Evolutionary conservation across 2,888 invertebrate genomes (phyloP), one percentile per base, ranked within the genome.

Genomic region (Cataglyphis albicans): DNA sequence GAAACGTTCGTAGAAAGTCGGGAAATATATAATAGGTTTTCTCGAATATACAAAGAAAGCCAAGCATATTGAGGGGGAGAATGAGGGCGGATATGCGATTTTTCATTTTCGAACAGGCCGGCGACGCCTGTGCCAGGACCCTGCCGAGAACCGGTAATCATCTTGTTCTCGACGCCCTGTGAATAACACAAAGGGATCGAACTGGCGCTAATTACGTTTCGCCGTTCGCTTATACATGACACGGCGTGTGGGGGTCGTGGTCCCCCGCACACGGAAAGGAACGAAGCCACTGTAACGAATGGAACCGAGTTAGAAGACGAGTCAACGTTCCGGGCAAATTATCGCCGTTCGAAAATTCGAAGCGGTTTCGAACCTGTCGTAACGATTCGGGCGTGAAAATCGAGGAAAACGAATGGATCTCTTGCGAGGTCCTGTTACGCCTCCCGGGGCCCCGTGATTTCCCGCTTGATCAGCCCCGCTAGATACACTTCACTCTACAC

Each of bases 151-250:
- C 67, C 89, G 84, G 91, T 91, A 92, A 93, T 93, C 93, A 93
- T 93, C 92, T 92, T 88, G 92, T 93, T 91, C 91, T 89, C 91
- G 86, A 89, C 92, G 90, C 87, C 90, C 85, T 87, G 87, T 84
- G 93, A 93, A 89, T 90, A 92, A 91, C 90, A 91, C 90, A 91
- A 92, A 80, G 91, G 89, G 90, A 92, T 90, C 91, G 91, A 93
- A 93, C 92, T 91, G 91, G 90, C 91, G 92, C 92, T 93, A 93
- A 93, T 93, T 93, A 93, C 84, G 84, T 88, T 88, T 7, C 82
- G 84, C 84, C 75, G 61, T 83, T 55, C 83, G 68, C 68, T 86
- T 76, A 61, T 76, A 52, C 21, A 82, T 61, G 86, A 78, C 59
- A 55, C 2, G 35, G 63, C 61, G 74, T 59, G 65, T 44, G 68